Evolutionary conservation across 2,888 invertebrate genomes (phyloP), one percentile per base, ranked within the genome.

Genomic region (Drosophila ezoana): DNA sequence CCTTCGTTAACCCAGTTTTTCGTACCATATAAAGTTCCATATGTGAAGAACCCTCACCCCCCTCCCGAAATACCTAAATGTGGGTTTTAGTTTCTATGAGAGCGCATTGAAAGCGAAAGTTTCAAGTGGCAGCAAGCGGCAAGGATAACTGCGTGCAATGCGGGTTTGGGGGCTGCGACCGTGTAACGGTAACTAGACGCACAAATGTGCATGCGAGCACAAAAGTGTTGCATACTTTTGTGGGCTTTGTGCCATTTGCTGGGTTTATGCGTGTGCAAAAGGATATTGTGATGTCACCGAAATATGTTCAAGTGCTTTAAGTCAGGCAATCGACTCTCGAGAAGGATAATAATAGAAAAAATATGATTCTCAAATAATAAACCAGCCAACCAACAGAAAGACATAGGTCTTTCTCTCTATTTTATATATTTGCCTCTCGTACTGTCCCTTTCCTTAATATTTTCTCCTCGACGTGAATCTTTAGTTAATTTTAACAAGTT

Each of bases 1-100:
- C 68, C 76, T 78, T 79, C 79, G 79, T 79, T 79, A 79, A 70
- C 79, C 79, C 67, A 79, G 78, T 64, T 79, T 77, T 65, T 9
- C 40, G 14, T 37, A 20, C n/a, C 35, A 40, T 28, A 32, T 14
- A 47, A 43, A n/a, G 37, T 37, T 59, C 8, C 61, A 66, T 45
- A 56, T 62, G 58, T 37, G 49, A 13, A 33, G 49, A 52, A 57
- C 38, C 33, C 41, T 6, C 6, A 8, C 2, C 8, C 5, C 28
- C 28, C 23, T 8, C 23, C 23, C 28, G 1, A 28, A 28, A 28
- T 16, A 23, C 32, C 23, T 23, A 47, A 57, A 37, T 67, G 45
- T 54, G 61, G 52, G 32, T 70, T 64, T 58, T 44, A 48, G 65
- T 59, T 70, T 63, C 67, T 43, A 65, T 78, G 60, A 43, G 61